Conservation (phyloP, 2,888 invertebrate genomes). For the Uropetala carovei region DNA sequence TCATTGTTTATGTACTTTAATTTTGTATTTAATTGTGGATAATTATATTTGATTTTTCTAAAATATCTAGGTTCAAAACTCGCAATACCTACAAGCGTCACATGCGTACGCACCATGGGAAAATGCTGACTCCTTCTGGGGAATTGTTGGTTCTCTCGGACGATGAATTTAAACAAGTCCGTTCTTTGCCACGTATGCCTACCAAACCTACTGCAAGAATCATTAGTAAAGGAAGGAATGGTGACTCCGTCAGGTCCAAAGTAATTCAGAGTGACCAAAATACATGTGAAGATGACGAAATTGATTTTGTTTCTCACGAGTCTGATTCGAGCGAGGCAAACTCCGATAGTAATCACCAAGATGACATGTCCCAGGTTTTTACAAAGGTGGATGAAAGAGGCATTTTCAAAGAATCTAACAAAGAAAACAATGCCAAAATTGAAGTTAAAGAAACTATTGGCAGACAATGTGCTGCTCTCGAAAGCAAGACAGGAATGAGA, state of each 20-base stretch:
- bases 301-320: constrained; percentile 23
- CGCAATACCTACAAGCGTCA: constrained; percentile 80
- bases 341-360: constrained; percentile 27
- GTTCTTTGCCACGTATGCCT: constrained; percentile 70
- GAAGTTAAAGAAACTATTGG: not conserved
- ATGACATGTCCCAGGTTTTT: not conserved
- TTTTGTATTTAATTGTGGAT: not conserved
- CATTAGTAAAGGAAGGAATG: constrained; percentile 40
- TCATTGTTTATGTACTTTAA: not conserved
- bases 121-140: constrained; percentile 77
- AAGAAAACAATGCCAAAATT: constrained; percentile 30
- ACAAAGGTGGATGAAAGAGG: not conserved
- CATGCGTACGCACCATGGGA: constrained; percentile 78
- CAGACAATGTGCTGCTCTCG: not conserved
- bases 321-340: constrained; percentile 42
- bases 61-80: constrained; percentile 76
- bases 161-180: constrained; percentile 75
- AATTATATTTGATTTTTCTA: constrained; percentile 11
- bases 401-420: constrained; percentile 50
- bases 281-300: constrained; percentile 48
- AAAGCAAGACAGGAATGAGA: not conserved
- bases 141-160: constrained; percentile 75
- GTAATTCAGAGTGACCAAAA: not conserved
- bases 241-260: constrained; percentile 20
- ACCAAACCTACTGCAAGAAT: constrained; percentile 19